Percentiles rank a stretch among this genome's conserved stretches.
These are phyloP conservation scores for Podarcis raffonei DNA, from an alignment of 2,113 vertebrate genomes.

Conservation along the genomic window DNA sequence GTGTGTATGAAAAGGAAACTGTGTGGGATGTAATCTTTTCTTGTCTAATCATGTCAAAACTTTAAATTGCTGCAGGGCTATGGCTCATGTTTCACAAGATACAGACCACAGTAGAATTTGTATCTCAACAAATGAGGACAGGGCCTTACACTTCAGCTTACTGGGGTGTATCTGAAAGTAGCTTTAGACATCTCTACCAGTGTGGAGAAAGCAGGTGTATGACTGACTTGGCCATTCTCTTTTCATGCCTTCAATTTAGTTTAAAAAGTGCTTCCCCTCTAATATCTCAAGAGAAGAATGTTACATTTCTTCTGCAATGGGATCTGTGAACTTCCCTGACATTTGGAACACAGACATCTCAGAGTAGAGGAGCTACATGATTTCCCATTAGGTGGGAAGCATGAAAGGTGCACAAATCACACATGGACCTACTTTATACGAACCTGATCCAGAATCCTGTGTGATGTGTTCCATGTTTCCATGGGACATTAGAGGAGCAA, in stretches of 20 bases:
- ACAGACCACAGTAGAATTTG: background rate
- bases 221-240: background rate
- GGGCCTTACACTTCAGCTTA: background rate
- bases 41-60: constrained; percentile 17
- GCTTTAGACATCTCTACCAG: background rate
- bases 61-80: background rate
- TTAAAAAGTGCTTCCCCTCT: background rate
- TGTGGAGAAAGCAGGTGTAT: background rate
- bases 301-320: background rate
- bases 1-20: background rate
- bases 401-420: background rate
- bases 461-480: background rate
- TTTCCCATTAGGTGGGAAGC: background rate
- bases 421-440: background rate
- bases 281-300: background rate
- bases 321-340: background rate
- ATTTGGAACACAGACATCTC: background rate
- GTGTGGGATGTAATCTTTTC: constrained; percentile 30
- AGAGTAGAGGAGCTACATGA: too few species aligned
- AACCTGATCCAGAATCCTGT: background rate
- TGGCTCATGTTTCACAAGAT: background rate
- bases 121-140: background rate
- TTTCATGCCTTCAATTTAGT: background rate
- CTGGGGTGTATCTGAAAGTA: background rate
- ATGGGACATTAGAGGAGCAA: background rate